Base-by-base conservation (phyloP, 1,140 invertebrate species). In the Drosophila kanapiae region DNA sequence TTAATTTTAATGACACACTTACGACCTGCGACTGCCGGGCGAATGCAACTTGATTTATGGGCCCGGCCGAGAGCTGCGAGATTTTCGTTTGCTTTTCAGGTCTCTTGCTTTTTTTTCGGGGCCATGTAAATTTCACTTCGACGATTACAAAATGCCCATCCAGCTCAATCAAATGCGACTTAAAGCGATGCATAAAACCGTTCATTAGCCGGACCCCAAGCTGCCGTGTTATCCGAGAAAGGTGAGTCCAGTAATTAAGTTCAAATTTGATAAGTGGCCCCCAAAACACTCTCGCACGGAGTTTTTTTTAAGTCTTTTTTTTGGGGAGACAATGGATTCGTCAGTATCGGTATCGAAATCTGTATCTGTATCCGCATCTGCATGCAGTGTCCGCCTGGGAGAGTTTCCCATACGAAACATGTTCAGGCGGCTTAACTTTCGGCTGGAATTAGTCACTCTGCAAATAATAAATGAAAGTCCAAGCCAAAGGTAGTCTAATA, bases 1-100 rank as follows among this genome's bases (percentile, higher is more conserved):
- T 88, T 88, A 90, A 90, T 84, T 88, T 88, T 88, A 90, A 88
- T 88, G 85, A 78, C 84, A 88, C 80, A 87, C 80, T 83, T 68
- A 60, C 59, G 63, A 54, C 37, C 75, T 77, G 60, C 63, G 67
- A 67, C 78, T 49, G 37, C 43, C 70, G 47, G 70, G 70, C 72
- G 75, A 87, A 87, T 83, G 84, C 80, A 87, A 87, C 84, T 69
- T 87, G 83, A 87, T 87, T 87, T 87, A 88, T 88, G 83, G 53
- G 23, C 33, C 33, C 33, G 35, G 45, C 16, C 13, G 1, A 3
- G 45, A 8, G 5, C 47, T 23, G 8, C 23, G 23, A 54, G 40
- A 70, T 74, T 72, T 59, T 60, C 64, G 56, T 45, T 45, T n/a
- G 18, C 27, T 60, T 23, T 13, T 56, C 14, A 29, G 48, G 27